Conservation (phyloP, 2,113 vertebrate genomes). For the Equus przewalskii region DNA sequence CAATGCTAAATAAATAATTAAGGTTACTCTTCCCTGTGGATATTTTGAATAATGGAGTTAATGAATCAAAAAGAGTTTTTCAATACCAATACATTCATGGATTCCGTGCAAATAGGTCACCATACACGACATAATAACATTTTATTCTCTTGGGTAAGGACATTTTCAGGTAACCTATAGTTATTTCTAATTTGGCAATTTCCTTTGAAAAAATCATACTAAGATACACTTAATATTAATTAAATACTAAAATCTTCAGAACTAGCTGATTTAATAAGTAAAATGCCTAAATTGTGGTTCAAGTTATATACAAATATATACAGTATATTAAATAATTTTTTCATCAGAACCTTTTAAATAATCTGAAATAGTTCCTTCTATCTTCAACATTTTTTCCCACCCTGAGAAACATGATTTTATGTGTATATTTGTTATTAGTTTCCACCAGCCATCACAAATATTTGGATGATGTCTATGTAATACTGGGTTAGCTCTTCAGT, state of each 20-base stretch:
- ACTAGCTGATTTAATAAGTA: conserved; percentile 19
- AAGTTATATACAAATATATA: background rate
- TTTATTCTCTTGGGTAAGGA: background rate
- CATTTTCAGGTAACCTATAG: background rate
- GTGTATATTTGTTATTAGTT: background rate
- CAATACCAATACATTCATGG: background rate
- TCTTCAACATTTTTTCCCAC: background rate
- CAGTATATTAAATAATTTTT: background rate
- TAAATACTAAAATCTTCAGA: background rate
- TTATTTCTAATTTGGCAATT: background rate
- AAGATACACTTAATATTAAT: background rate
- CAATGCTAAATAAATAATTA: background rate
- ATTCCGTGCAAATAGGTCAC: background rate
- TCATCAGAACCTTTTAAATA: background rate
- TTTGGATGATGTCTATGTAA: background rate
- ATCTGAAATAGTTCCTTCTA: background rate
- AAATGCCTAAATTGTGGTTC: background rate
- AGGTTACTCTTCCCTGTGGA: background rate
- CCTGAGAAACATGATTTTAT: background rate
- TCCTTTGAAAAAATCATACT: background rate
- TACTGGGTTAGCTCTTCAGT: background rate
- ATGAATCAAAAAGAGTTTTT: background rate
- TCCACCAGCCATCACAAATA: background rate
- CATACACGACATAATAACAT: background rate
- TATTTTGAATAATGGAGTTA: background rate